A percentile compares a stretch with the other conserved stretches of the same genome.
phyloP scores from a whole-genome alignment of 2,113 vertebrate genomes.

The Menura novaehollandiae region DNA sequence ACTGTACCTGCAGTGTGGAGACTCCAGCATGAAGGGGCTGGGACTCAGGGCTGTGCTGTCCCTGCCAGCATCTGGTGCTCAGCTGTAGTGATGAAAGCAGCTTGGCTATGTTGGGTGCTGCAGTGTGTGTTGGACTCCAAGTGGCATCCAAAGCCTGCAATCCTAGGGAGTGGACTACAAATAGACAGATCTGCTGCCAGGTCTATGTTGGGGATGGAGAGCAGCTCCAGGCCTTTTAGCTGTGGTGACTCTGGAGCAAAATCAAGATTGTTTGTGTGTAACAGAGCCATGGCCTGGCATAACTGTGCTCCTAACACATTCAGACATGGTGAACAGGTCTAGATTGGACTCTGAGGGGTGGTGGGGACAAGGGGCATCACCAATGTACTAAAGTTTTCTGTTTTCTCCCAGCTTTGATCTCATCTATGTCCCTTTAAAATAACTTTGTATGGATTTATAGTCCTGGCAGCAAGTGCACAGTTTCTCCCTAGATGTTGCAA shows the following conservation, averaged over 20 bases:
- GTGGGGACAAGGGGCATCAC: not conserved
- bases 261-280: not conserved
- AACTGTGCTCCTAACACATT: not conserved
- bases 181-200: not conserved
- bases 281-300: not conserved
- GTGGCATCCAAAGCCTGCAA: not conserved
- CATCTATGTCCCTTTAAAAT: not conserved
- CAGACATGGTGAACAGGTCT: not conserved
- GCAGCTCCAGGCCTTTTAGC: not conserved
- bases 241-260: not conserved
- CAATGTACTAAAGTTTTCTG: not conserved
- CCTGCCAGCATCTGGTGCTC: not conserved
- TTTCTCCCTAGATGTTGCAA: not conserved
- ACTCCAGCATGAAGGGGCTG: rapidly evolving
- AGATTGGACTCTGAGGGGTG: not conserved
- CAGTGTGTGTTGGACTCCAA: not conserved
- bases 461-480: not conserved
- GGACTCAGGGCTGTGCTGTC: not conserved
- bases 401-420: not conserved
- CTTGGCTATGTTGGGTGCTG: not conserved
- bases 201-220: not conserved
- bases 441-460: not conserved
- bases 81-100: not conserved
- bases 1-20: rapidly evolving
- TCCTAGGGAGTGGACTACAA: not conserved